These are phyloP conservation scores for Pseudomugil tenellus DNA, from an alignment of 2,797 vertebrate genomes.

Conservation along the genomic window DNA sequence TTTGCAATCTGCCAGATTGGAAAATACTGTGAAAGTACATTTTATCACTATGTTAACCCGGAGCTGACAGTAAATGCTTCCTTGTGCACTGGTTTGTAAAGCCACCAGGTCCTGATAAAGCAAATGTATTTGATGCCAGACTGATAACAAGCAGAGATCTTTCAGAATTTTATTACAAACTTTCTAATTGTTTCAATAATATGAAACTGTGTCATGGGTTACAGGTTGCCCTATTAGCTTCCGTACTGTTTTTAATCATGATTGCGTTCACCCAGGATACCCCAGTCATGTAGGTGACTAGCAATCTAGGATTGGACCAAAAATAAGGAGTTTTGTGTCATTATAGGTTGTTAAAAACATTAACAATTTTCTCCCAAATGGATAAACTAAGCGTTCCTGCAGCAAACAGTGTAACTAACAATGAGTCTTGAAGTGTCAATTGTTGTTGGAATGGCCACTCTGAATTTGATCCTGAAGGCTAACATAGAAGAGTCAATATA, in stretches of 20 bases:
- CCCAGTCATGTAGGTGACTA: not conserved
- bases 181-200: not conserved
- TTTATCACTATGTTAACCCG: not conserved
- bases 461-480: conserved; percentile 44
- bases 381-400: conserved; percentile 17
- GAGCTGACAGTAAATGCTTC: not conserved
- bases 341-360: conserved; percentile 12
- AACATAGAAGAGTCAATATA: conserved; percentile 74
- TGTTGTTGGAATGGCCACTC: conserved; percentile 47
- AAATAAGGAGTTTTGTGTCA: not conserved
- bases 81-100: not conserved
- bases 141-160: not conserved
- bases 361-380: conserved; percentile 11
- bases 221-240: not conserved
- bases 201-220: not conserved
- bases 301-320: not conserved
- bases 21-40: not conserved
- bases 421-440: conserved; percentile 29
- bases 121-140: not conserved
- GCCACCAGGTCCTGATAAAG: not conserved
- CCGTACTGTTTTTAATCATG: not conserved
- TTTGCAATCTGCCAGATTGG: not conserved
- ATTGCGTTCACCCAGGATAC: not conserved
- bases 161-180: not conserved
- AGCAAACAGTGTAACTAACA: conserved; percentile 37